These are phyloP conservation scores for Alouatta palliata DNA, from an alignment of 2,113 vertebrate species.

Conservation along the genomic window DNA sequence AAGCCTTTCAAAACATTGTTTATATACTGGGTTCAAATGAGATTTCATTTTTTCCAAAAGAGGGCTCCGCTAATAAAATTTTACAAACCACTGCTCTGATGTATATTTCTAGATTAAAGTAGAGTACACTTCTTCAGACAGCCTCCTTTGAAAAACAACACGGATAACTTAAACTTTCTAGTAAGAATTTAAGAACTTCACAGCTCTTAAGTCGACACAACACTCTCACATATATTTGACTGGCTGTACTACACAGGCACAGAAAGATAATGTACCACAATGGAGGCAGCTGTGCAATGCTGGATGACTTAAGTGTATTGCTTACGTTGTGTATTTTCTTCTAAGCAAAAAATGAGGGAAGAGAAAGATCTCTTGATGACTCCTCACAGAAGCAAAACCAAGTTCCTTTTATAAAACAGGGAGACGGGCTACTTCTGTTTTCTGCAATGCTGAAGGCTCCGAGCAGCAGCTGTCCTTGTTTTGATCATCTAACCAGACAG, in stretches of 20 bases:
- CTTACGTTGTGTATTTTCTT: background rate
- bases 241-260: background rate
- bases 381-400: background rate
- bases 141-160: background rate
- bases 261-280: background rate
- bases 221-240: background rate
- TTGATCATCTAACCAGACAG: background rate
- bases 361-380: background rate
- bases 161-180: background rate
- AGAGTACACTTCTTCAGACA: accelerated
- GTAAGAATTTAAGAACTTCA: background rate
- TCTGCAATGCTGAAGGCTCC: background rate
- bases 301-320: background rate
- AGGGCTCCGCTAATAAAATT: background rate
- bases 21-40: background rate
- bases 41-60: background rate
- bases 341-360: background rate
- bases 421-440: background rate
- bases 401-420: background rate
- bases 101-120: background rate
- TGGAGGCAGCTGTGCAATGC: accelerated
- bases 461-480: background rate
- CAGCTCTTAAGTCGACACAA: background rate
- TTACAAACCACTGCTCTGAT: background rate
- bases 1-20: background rate